These are phyloP conservation scores for Tetramorium simillimum DNA, from an alignment of 1,140 invertebrate species.

Conservation along the genomic window DNA sequence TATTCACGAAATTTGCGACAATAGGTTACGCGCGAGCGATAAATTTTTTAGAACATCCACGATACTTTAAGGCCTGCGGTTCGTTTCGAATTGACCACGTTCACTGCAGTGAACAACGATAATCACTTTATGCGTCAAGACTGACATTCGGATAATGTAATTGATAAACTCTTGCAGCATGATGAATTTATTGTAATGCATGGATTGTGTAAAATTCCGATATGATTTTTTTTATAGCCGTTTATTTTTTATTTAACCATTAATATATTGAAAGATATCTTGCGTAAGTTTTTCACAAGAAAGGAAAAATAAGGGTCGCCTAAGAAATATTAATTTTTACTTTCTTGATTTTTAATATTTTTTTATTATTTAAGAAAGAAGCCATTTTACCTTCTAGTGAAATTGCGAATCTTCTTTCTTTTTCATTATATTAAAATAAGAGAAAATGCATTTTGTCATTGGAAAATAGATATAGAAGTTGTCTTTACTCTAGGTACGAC, in stretches of 20 bases:
- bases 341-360: background rate
- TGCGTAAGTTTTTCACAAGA: background rate
- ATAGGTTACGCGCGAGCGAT: constrained; percentile 56
- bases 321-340: background rate
- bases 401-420: background rate
- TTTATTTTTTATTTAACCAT: background rate
- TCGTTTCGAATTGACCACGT: constrained; percentile 36
- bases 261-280: background rate
- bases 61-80: constrained; percentile 32
- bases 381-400: background rate
- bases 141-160: constrained; percentile 66
- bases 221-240: background rate
- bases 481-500: constrained; percentile 32
- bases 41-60: constrained; percentile 40
- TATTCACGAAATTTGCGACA: constrained; percentile 66
- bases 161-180: constrained; percentile 51
- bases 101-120: constrained; percentile 58
- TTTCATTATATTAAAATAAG: background rate
- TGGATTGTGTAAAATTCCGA: constrained; percentile 53
- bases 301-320: background rate
- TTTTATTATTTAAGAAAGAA: background rate
- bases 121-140: constrained; percentile 74
- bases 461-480: background rate
- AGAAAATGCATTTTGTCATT: background rate
- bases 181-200: constrained; percentile 68